Base-by-base conservation (phyloP, 2,797 vertebrate species). In the Gymnopithys bicolor region DNA sequence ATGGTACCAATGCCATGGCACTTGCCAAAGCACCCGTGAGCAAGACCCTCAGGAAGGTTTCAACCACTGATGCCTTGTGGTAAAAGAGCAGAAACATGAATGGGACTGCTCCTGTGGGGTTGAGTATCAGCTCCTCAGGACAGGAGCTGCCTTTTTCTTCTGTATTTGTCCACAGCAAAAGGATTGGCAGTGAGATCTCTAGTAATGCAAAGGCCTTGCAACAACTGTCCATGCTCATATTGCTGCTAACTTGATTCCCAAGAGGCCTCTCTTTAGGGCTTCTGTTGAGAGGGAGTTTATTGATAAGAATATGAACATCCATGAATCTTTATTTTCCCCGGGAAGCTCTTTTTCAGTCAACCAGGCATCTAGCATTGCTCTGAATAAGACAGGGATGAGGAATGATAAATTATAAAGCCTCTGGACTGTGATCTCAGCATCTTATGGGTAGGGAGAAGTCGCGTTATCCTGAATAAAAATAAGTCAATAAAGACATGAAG, bases 351-450 rank as follows among this genome's bases (percentile, higher is more conserved):
- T 87, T 94, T 77, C 33, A 83, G 60, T 77, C 64, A 94, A 37
- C 35, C 35, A 55, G 39, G 43, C 66, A 91, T n/a, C 37, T 51
- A 87, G 63, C 23, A 66, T 83, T 59, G n/a, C 32, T 95, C 82
- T 89, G 66, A 94, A 45, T 75, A 81, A 94, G 93, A 91, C 12
- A 46, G 53, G 71, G 51, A 88, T 55, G 58, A 80, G 15, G 68
- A 87, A 89, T 69, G 35, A 86, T 62, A 89, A 87, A 81, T 88
- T n/a, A 48, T 39, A 71, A 83, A 89, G 63, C 37, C 67, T 85
- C 70, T 67, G 64, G 43, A 87, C 56, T 93, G 68, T 79, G 56
- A 94, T 82, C 56, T 89, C 71, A 87, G 89, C 55, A 90, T 66
- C 58, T 93, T 84, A 85, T 3, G 3, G n/a, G 53, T 22, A 78